phyloP scores from a whole-genome alignment of 2,888 invertebrate genomes.

The Drosophila borealis region DNA sequence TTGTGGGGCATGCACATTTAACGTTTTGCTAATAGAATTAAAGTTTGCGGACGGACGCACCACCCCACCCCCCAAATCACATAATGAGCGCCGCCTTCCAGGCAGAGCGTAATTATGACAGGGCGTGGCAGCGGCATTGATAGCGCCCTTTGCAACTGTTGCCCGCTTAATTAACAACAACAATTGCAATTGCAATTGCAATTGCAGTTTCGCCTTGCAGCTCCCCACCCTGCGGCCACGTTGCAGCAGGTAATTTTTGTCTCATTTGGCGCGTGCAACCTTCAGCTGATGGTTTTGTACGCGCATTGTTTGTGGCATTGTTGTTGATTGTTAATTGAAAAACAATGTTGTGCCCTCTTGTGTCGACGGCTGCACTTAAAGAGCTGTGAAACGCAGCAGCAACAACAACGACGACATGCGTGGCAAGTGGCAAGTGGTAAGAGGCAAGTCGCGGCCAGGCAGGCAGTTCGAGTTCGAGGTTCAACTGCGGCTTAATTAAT shows the following conservation, averaged over 20 bases:
- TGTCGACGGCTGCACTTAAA: slow-evolving; percentile 65
- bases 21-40: slow-evolving; percentile 82
- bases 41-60: slow-evolving; percentile 67
- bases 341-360: slow-evolving; percentile 75
- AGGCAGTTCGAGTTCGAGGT: slow-evolving; percentile 21
- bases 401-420: background rate
- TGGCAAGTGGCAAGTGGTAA: slow-evolving; percentile 1
- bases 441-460: slow-evolving; percentile 2
- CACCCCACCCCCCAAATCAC: background rate
- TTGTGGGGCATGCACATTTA: slow-evolving; percentile 62
- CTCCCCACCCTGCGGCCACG: background rate
- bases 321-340: slow-evolving; percentile 81
- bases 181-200: slow-evolving; percentile 60
- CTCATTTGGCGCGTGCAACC: slow-evolving; percentile 69
- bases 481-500: slow-evolving; percentile 72
- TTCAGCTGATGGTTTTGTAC: slow-evolving; percentile 58
- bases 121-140: slow-evolving; percentile 36
- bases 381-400: slow-evolving; percentile 60
- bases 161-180: slow-evolving; percentile 72
- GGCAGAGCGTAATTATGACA: slow-evolving; percentile 66
- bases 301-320: slow-evolving; percentile 75
- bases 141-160: slow-evolving; percentile 43
- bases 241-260: slow-evolving; percentile 73
- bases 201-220: slow-evolving; percentile 10
- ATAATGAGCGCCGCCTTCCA: slow-evolving; percentile 41